A percentile compares a stretch with the other conserved stretches of the same genome.
These are phyloP conservation scores for Brachionus angularis DNA, from an alignment of 1,140 invertebrate species.

Conservation along the genomic window DNA sequence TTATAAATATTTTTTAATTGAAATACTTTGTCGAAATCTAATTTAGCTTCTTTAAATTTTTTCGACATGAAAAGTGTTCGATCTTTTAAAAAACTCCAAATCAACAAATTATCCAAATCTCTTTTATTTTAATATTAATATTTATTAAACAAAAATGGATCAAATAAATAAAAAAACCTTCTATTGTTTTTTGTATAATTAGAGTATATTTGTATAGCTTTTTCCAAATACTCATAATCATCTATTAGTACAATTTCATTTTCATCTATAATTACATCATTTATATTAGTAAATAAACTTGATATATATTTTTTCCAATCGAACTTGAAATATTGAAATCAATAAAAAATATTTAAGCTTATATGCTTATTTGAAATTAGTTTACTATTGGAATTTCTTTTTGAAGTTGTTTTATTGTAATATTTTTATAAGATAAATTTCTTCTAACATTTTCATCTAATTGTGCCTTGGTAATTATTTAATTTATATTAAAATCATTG, in stretches of 20 bases:
- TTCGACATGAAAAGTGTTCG: background rate
- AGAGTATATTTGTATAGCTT: background rate
- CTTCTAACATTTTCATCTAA: constrained; percentile 30
- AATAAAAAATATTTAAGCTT: background rate
- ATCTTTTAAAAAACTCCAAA: constrained; percentile 30
- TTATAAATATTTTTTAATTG: too few species aligned
- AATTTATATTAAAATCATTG: background rate
- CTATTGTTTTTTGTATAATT: background rate
- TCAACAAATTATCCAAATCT: constrained; percentile 28
- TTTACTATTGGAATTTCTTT: background rate
- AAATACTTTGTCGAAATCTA: constrained; percentile 29
- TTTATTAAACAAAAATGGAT: background rate
- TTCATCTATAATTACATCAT: background rate
- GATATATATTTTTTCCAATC: constrained; percentile 30
- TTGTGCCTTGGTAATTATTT: background rate
- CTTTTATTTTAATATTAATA: background rate
- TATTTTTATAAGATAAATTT: constrained; percentile 11
- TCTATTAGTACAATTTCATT: constrained; percentile 17
- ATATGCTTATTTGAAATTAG: background rate
- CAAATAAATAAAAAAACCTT: background rate
- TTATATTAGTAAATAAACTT: background rate
- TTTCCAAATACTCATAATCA: constrained; percentile 14
- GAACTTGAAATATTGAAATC: background rate
- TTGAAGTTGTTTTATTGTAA: constrained; percentile 2
- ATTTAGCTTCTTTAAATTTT: constrained; percentile 40